Percentiles rank a stretch among this genome's conserved stretches.
These are phyloP conservation scores for Chrysochloris asiatica DNA, from an alignment of 2,113 vertebrate genomes.

Conservation along the genomic window DNA sequence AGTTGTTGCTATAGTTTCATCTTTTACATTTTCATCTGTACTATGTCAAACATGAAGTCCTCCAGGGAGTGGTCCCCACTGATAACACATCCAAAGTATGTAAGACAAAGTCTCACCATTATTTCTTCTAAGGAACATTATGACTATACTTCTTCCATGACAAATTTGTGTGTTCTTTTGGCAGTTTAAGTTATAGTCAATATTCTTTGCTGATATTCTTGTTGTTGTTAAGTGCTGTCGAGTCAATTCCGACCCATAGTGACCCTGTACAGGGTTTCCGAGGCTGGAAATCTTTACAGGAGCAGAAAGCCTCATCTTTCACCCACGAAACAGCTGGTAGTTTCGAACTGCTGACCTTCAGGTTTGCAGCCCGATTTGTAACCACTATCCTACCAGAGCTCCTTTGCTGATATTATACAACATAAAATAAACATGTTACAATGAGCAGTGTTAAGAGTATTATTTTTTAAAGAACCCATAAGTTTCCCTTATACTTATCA, in stretches of 20 bases:
- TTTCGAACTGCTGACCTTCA: too few relatives aligned
- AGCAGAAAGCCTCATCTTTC: too few relatives aligned
- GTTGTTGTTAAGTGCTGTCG: too few relatives aligned
- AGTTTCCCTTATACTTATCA: background rate
- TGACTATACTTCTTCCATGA: background rate
- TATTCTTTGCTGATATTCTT: background rate
- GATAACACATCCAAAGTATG: background rate
- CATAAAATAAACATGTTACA: background rate
- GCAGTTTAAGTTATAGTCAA: background rate
- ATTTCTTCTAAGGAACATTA: background rate
- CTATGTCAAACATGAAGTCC: background rate
- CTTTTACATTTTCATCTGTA: too few relatives aligned
- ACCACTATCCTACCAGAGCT: too few relatives aligned
- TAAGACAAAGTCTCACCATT: background rate
- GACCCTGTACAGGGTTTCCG: too few relatives aligned
- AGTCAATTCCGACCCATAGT: too few relatives aligned
- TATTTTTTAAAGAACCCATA: background rate
- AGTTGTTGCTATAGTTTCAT: too few relatives aligned
- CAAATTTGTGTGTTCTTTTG: background rate
- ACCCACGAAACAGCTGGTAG: too few relatives aligned
- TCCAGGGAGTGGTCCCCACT: background rate
- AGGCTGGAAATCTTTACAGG: too few relatives aligned
- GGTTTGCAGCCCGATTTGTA: too few relatives aligned
- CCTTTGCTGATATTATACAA: background rate
- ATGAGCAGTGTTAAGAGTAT: background rate